A percentile compares a stretch with the other conserved stretches of the same genome.
Conservation (phyloP, 1,140 invertebrate species). For the Lasaia peninsularis region DNA sequence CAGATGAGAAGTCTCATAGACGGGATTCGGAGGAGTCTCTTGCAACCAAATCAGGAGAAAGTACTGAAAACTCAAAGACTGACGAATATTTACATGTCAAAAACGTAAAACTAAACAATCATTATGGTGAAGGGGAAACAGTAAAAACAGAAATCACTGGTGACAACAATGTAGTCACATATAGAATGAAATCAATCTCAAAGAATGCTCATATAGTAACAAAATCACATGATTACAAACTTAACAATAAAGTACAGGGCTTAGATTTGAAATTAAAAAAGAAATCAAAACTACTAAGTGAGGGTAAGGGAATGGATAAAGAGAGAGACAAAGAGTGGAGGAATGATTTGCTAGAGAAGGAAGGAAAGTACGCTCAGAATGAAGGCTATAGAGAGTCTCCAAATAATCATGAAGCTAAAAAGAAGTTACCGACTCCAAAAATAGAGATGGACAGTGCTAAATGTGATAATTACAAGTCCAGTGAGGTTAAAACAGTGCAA, state of each 20-base stretch:
- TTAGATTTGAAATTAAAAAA: constrained; percentile 66
- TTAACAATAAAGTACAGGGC: constrained; percentile 55
- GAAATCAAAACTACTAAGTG: constrained; percentile 55
- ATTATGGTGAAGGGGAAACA: constrained; percentile 50
- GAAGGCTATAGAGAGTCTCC: constrained; percentile 72
- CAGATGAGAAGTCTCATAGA: constrained; percentile 66
- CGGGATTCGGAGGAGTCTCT: constrained; percentile 57
- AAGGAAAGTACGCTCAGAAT: constrained; percentile 71
- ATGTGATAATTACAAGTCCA: constrained; percentile 65
- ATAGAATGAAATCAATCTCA: constrained; percentile 70
- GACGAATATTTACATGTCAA: constrained; percentile 67
- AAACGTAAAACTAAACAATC: constrained; percentile 62
- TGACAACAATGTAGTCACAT: constrained; percentile 58
- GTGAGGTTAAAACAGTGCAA: constrained; percentile 59
- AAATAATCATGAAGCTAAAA: constrained; percentile 62
- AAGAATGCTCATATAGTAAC: constrained; percentile 73
- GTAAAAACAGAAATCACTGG: constrained; percentile 54
- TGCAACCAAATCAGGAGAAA: constrained; percentile 52
- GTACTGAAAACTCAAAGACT: constrained; percentile 59
- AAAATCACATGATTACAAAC: constrained; percentile 65
- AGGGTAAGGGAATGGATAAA: constrained; percentile 48
- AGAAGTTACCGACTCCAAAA: constrained; percentile 60
- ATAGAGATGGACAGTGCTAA: constrained; percentile 50
- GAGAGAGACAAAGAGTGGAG: constrained; percentile 64
- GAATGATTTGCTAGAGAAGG: constrained; percentile 62